Conservation (phyloP, 2,888 invertebrate species). For the Drosophila mimica region DNA sequence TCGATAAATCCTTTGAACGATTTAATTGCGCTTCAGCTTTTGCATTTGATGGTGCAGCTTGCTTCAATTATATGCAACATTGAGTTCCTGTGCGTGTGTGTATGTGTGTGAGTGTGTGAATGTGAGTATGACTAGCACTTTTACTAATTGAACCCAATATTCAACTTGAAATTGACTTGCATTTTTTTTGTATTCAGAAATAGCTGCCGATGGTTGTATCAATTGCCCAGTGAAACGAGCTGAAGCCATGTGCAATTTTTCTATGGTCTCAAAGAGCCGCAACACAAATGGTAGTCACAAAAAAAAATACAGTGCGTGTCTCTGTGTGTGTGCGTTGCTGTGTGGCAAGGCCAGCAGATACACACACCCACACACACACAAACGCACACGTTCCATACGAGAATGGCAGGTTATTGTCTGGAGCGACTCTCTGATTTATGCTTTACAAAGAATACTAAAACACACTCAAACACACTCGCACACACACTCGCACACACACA, state of each 20-base stretch:
- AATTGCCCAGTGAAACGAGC: constrained; percentile 60
- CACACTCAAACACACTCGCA: background rate
- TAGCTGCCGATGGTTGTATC: constrained; percentile 68
- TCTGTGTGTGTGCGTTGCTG: constrained; percentile 3
- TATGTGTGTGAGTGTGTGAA: background rate
- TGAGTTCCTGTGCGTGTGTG: constrained; percentile 1
- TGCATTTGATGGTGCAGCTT: constrained; percentile 51
- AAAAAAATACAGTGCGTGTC: constrained; percentile 17
- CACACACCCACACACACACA: constrained; percentile 15
- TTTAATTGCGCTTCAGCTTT: constrained; percentile 42
- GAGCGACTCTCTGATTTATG: constrained; percentile 69
- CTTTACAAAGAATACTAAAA: constrained; percentile 29
- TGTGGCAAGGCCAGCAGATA: constrained; percentile 10
- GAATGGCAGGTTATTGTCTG: constrained; percentile 75
- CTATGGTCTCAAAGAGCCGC: constrained; percentile 56
- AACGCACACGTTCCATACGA: constrained; percentile 14
- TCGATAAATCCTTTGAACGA: constrained; percentile 42
- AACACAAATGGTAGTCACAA: constrained; percentile 40
- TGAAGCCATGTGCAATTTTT: constrained; percentile 62
- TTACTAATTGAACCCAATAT: constrained; percentile 50
- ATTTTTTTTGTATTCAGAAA: constrained; percentile 42
- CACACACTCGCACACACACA: background rate
- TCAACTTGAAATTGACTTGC: constrained; percentile 20
- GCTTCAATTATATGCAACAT: constrained; percentile 54
- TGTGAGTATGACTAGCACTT: constrained; percentile 36